Evolutionary conservation across 2,113 vertebrate species (phyloP).

Genomic region (Microcebus griseorufus): DNA sequence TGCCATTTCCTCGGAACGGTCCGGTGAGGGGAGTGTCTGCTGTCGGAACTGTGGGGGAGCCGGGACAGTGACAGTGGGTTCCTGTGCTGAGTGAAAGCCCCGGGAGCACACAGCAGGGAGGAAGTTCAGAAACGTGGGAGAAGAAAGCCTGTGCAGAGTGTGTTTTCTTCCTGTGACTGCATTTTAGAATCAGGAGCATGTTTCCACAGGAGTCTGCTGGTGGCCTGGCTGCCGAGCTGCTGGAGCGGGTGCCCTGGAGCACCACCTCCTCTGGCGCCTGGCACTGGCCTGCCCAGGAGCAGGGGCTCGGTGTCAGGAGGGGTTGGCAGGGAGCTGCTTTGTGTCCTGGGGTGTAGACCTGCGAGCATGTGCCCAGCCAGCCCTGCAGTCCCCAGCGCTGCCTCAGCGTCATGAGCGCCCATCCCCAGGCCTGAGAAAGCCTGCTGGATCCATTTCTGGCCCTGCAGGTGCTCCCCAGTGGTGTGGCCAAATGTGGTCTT

Average conservation of each 20-base stretch:
- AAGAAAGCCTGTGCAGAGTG: accelerated
- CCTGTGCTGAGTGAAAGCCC: accelerated
- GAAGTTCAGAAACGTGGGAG: accelerated
- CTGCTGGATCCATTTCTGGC: background rate
- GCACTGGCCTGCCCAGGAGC: background rate
- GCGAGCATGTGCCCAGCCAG: accelerated
- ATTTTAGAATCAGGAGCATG: background rate
- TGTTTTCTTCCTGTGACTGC: accelerated
- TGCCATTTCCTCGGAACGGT: accelerated
- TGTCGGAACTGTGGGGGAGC: accelerated
- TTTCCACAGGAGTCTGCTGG: background rate
- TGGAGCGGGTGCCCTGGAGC: background rate
- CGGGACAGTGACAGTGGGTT: accelerated
- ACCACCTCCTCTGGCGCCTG: accelerated
- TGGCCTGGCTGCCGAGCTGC: background rate
- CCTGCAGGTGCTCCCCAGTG: accelerated
- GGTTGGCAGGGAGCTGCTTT: background rate
- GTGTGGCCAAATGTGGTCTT: accelerated
- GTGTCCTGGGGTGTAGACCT: background rate
- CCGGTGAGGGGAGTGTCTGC: accelerated
- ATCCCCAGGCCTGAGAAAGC: background rate
- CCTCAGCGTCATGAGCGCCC: accelerated
- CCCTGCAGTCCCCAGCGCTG: accelerated
- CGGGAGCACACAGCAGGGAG: accelerated
- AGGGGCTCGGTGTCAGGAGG: background rate